These are phyloP conservation scores for Ischnus inquisitorius DNA, from an alignment of 2,888 invertebrate species.

Conservation along the genomic window DNA sequence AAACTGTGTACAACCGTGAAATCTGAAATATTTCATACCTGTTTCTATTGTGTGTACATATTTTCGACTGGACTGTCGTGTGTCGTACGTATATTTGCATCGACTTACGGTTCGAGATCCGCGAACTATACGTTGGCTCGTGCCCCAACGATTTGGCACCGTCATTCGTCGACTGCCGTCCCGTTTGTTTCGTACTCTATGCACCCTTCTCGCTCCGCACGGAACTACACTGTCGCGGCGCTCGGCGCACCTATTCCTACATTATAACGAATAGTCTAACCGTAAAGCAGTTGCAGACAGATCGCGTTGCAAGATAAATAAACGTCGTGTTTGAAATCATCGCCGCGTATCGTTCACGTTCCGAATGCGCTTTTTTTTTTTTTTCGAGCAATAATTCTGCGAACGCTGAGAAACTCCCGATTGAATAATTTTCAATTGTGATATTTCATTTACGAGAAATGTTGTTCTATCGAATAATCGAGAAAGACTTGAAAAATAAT, in stretches of 20 bases:
- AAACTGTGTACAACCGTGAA: slow-evolving; percentile 1
- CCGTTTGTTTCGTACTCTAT: neutral
- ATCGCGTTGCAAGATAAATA: neutral
- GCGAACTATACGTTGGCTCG: slow-evolving; percentile 11
- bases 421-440: no score
- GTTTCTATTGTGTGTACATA: neutral
- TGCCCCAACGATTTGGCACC: slow-evolving; percentile 10
- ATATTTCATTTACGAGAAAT: no score
- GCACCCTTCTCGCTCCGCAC: neutral
- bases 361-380: no score
- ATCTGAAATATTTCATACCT: neutral
- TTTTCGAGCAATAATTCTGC: no score
- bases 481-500: no score
- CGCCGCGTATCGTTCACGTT: no score
- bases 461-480: no score
- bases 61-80: neutral
- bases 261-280: neutral
- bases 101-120: slow-evolving; percentile 10
- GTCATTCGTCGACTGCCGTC: slow-evolving; percentile 10
- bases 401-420: no score
- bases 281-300: neutral
- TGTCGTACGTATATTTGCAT: neutral
- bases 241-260: neutral
- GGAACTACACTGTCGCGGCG: neutral
- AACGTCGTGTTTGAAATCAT: no score